Evolutionary conservation across 1,140 invertebrate species (phyloP).

Genomic region (Aphelinus atriplicis): DNA sequence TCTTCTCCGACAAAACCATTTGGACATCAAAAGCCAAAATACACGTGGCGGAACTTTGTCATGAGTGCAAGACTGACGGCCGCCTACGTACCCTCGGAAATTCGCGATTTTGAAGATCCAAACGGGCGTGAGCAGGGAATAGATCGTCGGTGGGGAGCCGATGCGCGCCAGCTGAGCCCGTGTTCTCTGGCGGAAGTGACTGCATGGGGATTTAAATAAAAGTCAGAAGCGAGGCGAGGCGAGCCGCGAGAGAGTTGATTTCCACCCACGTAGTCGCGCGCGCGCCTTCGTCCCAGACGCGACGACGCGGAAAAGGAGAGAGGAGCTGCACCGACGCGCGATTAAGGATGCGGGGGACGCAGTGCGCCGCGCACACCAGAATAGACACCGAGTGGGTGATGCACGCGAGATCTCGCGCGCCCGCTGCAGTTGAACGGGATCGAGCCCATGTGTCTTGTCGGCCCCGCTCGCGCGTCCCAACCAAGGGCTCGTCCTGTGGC

Average conservation of each 20-base stretch:
- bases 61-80: too few relatives aligned
- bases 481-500: too few relatives aligned
- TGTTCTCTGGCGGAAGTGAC: slow-evolving; percentile 43
- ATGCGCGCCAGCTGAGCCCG: too few relatives aligned
- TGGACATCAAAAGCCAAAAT: too few relatives aligned
- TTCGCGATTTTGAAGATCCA: too few relatives aligned
- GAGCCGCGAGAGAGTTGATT: slow-evolving; percentile 37
- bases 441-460: too few relatives aligned
- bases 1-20: too few relatives aligned
- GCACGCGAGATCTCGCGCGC: background rate
- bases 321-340: background rate
- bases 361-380: too few relatives aligned
- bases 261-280: slow-evolving; percentile 43
- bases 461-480: too few relatives aligned
- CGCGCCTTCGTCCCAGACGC: background rate
- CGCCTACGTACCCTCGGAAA: too few relatives aligned
- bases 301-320: slow-evolving; percentile 14
- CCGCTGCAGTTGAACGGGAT: background rate
- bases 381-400: background rate
- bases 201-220: slow-evolving; percentile 50
- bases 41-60: too few relatives aligned
- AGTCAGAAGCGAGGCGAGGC: slow-evolving; percentile 17
- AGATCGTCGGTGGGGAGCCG: slow-evolving; percentile 3
- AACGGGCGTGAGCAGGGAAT: too few relatives aligned
- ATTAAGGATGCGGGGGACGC: slow-evolving; percentile 6